Evolutionary conservation across 2,888 invertebrate species (phyloP).

Genomic region (Pachycephus smyrnensis): DNA sequence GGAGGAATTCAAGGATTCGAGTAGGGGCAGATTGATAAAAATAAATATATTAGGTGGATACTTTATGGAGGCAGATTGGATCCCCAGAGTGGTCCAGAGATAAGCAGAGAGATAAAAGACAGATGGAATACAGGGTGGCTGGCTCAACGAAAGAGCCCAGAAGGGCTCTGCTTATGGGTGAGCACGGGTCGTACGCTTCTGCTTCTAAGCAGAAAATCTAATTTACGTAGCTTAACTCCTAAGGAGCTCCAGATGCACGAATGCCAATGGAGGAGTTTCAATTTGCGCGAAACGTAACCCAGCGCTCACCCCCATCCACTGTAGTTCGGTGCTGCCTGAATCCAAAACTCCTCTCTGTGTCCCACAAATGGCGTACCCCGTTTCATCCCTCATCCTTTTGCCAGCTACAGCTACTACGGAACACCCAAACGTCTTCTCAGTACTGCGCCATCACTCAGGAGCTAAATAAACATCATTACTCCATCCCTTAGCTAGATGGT

Average conservation of each 20-base stretch:
- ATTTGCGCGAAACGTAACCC: slow-evolving; percentile 46
- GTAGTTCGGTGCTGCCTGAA: background rate
- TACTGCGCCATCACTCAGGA: slow-evolving; percentile 43
- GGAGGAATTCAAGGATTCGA: background rate
- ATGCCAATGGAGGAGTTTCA: slow-evolving; percentile 55
- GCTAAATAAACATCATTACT: slow-evolving; percentile 63
- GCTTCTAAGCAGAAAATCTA: slow-evolving; percentile 60
- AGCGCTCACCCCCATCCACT: background rate
- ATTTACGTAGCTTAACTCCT: slow-evolving; percentile 61
- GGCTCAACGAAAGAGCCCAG: background rate
- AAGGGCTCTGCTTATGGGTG: background rate
- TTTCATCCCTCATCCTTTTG: no score
- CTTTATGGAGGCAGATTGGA: background rate
- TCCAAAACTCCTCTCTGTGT: background rate
- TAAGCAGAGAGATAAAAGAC: slow-evolving; percentile 16
- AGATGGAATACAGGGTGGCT: background rate
- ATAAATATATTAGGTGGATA: background rate
- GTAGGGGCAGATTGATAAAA: background rate
- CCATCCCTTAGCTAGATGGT: slow-evolving; percentile 24
- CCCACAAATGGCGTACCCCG: no score
- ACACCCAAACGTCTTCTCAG: background rate
- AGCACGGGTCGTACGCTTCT: slow-evolving; percentile 36
- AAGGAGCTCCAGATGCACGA: slow-evolving; percentile 55
- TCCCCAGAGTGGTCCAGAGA: slow-evolving; percentile 1
- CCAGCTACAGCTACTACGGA: background rate